phyloP scores from a whole-genome alignment of 2,797 vertebrate genomes.

The Enteromius viviparus region DNA sequence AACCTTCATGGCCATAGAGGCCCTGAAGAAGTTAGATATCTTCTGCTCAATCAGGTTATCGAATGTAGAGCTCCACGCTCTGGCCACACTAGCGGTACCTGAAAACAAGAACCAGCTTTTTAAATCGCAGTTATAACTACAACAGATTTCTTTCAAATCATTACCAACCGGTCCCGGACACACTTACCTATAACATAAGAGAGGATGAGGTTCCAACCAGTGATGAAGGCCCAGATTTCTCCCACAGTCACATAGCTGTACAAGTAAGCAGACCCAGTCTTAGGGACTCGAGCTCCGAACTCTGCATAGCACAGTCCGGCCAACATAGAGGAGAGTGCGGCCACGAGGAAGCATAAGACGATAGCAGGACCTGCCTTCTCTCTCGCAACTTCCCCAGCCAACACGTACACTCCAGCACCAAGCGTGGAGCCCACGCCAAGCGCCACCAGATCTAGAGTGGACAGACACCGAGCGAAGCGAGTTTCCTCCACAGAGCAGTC shows the following conservation, averaged over 20 bases:
- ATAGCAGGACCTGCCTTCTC: constrained; percentile 92
- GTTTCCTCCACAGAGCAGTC: constrained; percentile 79
- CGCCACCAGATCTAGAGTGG: constrained; percentile 91
- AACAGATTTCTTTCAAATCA: background rate
- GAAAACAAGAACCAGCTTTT: constrained; percentile 23
- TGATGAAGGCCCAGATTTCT: constrained; percentile 97
- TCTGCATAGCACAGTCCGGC: constrained; percentile 96
- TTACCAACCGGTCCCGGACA: background rate
- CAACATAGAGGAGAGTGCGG: constrained; percentile 91
- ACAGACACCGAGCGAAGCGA: constrained; percentile 89
- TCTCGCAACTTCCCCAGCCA: constrained; percentile 91
- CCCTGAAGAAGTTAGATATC: constrained; percentile 85
- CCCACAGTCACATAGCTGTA: constrained; percentile 98
- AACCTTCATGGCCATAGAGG: constrained; percentile 77
- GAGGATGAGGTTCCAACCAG: constrained; percentile 97
- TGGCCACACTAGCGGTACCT: constrained; percentile 93
- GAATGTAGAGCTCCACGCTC: constrained; percentile 94
- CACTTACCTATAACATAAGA: constrained; percentile 92
- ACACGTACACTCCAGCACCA: constrained; percentile 92
- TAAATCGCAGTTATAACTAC: background rate
- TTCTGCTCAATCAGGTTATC: constrained; percentile 91
- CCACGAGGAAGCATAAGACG: constrained; percentile 91
- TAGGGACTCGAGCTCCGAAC: constrained; percentile 94
- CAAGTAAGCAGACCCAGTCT: constrained; percentile 94
- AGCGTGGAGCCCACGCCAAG: constrained; percentile 92